A percentile compares a stretch with the other conserved stretches of the same genome.
These are phyloP conservation scores for Parotocinclus haroldoi DNA, from an alignment of 2,797 vertebrate species.

Conservation along the genomic window DNA sequence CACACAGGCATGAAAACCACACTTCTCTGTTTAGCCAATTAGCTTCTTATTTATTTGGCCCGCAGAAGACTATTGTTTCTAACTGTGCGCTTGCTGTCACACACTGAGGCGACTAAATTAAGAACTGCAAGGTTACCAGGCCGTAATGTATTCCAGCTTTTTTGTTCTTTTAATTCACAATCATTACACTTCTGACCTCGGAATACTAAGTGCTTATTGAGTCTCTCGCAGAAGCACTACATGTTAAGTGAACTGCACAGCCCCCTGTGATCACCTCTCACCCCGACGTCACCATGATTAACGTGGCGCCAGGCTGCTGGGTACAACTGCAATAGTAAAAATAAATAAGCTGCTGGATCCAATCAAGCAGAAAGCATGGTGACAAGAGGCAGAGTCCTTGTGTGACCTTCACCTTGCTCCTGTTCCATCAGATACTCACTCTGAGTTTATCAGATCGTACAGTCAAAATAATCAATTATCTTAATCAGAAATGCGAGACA, in stretches of 20 bases:
- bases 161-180: slow-evolving; percentile 20
- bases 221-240: slow-evolving; percentile 20
- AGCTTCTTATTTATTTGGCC: too few species aligned
- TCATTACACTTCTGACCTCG: slow-evolving; percentile 1
- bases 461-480: slow-evolving; percentile 17
- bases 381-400: slow-evolving; percentile 53
- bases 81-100: neutral
- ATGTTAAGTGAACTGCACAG: slow-evolving; percentile 2
- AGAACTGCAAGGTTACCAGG: too few species aligned
- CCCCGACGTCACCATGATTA: slow-evolving; percentile 59
- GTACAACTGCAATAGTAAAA: slow-evolving; percentile 58
- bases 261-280: slow-evolving; percentile 24
- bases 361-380: slow-evolving; percentile 53
- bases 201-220: slow-evolving; percentile 6
- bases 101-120: neutral
- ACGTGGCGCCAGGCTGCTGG: slow-evolving; percentile 46
- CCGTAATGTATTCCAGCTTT: neutral
- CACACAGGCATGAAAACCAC: slow-evolving; percentile 32
- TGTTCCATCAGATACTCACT: slow-evolving; percentile 26
- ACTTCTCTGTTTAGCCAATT: slow-evolving; percentile 9
- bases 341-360: slow-evolving; percentile 47
- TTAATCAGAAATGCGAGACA: slow-evolving; percentile 11
- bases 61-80: too few species aligned
- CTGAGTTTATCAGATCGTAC: neutral
- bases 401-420: slow-evolving; percentile 53